Evolutionary conservation across 2,888 invertebrate genomes (phyloP).

Genomic region (Apotomis betuletana): DNA sequence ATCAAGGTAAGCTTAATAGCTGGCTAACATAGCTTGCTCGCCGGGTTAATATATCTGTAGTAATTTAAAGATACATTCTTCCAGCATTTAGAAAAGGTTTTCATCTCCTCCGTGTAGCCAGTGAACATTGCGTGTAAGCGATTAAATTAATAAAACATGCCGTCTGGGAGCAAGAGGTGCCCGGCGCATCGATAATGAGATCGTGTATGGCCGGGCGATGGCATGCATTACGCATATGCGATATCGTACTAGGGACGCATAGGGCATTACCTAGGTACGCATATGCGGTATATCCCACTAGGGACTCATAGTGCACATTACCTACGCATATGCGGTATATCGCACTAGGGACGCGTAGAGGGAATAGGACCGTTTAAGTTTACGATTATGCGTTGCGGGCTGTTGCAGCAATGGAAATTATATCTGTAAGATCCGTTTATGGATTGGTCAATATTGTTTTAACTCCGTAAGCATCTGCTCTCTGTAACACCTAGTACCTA

Average conservation of each 20-base stretch:
- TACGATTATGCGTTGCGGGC: neutral
- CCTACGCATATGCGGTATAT: conserved; percentile 22
- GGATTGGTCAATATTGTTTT: too few species aligned
- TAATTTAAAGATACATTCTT: too few species aligned
- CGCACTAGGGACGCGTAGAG: neutral
- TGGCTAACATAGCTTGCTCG: too few species aligned
- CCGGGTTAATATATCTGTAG: too few species aligned
- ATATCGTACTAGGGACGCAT: neutral
- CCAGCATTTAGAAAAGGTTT: neutral
- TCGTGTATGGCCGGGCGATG: conserved; percentile 23
- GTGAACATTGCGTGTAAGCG: conserved; percentile 19
- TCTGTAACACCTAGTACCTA: too few species aligned
- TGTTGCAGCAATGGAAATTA: neutral
- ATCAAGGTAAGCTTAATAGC: too few species aligned
- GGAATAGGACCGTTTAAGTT: neutral
- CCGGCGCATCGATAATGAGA: conserved; percentile 40
- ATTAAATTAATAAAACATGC: conserved; percentile 41
- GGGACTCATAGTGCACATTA: too few species aligned
- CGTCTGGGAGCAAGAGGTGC: conserved; percentile 23
- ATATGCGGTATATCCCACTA: too few species aligned
- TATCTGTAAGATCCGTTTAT: too few species aligned
- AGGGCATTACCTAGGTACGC: too few species aligned
- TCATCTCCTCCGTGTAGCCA: neutral
- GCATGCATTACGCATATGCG: conserved; percentile 32
- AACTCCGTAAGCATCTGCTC: too few species aligned